Evolutionary conservation across 2,888 invertebrate species (phyloP).

Genomic region (Plusia festucae): DNA sequence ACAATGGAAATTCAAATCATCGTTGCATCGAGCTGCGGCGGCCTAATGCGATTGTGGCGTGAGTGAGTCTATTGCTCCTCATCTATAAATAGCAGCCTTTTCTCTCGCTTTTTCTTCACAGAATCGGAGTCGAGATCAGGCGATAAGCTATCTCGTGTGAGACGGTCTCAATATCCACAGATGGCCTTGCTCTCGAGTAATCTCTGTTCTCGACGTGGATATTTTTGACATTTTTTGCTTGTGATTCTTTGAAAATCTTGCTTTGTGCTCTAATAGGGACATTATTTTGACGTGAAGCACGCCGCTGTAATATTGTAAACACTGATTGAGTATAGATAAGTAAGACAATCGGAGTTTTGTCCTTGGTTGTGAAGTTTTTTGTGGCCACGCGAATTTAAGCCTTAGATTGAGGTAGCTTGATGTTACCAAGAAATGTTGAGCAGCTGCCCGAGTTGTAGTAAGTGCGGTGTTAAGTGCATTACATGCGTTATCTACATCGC

Average conservation of each 20-base stretch:
- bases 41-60: conserved; percentile 87
- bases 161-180: conserved; percentile 89
- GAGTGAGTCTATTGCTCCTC: conserved; percentile 81
- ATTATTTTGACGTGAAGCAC: conserved; percentile 88
- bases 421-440: conserved; percentile 56
- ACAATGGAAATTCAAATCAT: conserved; percentile 89
- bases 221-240: conserved; percentile 87
- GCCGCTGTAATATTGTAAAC: conserved; percentile 86
- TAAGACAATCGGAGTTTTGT: conserved; percentile 81
- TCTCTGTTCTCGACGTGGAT: conserved; percentile 79
- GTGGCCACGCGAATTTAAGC: conserved; percentile 66
- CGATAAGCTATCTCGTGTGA: conserved; percentile 88
- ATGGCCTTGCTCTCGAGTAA: conserved; percentile 87
- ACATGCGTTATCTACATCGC: conserved; percentile 23
- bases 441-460: conserved; percentile 55
- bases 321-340: conserved; percentile 87
- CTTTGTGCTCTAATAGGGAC: conserved; percentile 88
- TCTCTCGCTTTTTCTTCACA: conserved; percentile 88
- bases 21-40: conserved; percentile 78
- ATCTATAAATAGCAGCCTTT: conserved; percentile 88
- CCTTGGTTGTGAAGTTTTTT: conserved; percentile 72
- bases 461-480: conserved; percentile 28
- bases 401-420: conserved; percentile 53
- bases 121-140: conserved; percentile 86
- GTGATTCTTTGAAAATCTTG: conserved; percentile 84